These are phyloP conservation scores for Empidonax traillii DNA, from an alignment of 2,113 vertebrate species.

Conservation along the genomic window DNA sequence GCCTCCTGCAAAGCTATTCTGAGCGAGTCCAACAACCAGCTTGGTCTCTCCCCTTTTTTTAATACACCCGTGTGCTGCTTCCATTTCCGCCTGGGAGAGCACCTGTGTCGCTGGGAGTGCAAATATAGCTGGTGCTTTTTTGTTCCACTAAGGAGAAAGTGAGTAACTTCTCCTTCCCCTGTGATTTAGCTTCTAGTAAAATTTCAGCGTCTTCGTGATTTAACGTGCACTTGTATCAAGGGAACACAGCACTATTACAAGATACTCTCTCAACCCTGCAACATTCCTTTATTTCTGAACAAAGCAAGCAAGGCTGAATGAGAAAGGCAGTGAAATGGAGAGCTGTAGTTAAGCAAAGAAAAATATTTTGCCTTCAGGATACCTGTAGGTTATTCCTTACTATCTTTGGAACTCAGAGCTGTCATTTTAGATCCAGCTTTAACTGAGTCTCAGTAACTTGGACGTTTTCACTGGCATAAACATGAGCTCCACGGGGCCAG, in stretches of 20 bases:
- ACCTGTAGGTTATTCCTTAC: not conserved
- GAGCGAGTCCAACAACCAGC: not conserved
- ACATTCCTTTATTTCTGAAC: not conserved
- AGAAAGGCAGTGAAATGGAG: not conserved
- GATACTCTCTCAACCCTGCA: not conserved
- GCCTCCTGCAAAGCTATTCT: not conserved
- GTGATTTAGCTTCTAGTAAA: not conserved
- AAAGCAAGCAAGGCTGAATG: not conserved
- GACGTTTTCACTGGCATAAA: rapidly evolving
- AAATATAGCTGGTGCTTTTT: rapidly evolving
- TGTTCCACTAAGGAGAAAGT: rapidly evolving
- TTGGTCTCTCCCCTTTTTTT: not conserved
- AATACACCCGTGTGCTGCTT: not conserved
- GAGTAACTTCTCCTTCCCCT: rapidly evolving
- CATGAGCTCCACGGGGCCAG: rapidly evolving
- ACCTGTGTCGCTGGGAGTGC: not conserved
- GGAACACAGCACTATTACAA: not conserved
- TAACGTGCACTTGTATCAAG: rapidly evolving
- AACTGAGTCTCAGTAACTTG: rapidly evolving
- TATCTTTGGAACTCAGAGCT: not conserved
- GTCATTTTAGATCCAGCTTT: not conserved
- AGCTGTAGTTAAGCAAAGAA: not conserved
- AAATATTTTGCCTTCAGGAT: not conserved
- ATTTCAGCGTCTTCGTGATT: not conserved
- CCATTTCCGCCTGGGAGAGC: not conserved